A percentile compares a stretch with the other conserved stretches of the same genome.
Conservation (phyloP, 2,888 invertebrate species). For the Lithophane leautieri region DNA sequence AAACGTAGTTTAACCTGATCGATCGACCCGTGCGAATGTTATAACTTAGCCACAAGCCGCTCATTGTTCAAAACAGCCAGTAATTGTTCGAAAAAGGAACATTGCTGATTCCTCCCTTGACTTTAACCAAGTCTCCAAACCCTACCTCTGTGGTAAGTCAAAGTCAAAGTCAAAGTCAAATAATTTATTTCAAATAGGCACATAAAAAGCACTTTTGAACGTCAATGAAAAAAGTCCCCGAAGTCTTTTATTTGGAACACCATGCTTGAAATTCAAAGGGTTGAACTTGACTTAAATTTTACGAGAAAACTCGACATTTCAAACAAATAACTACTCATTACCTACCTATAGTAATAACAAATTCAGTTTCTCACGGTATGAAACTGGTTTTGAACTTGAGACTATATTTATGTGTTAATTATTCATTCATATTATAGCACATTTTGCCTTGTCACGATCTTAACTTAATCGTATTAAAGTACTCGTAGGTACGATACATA, state of each 20-base stretch:
- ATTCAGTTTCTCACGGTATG: constrained; percentile 71
- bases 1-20: too few relatives aligned
- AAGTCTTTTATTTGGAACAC: too few relatives aligned
- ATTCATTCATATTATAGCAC: constrained; percentile 67
- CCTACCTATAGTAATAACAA: constrained; percentile 60
- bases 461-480: constrained; percentile 51
- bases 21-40: too few relatives aligned
- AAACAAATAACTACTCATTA: constrained; percentile 34
- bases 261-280: neutral
- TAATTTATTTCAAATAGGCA: too few relatives aligned
- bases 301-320: constrained; percentile 19
- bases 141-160: neutral
- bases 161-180: too few relatives aligned
- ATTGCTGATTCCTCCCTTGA: neutral
- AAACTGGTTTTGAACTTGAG: constrained; percentile 77
- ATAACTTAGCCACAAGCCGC: too few relatives aligned
- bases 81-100: neutral
- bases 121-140: neutral
- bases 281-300: constrained; percentile 19
- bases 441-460: constrained; percentile 73
- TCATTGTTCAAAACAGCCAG: too few relatives aligned
- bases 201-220: too few relatives aligned
- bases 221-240: too few relatives aligned
- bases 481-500: constrained; percentile 4
- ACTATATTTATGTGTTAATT: constrained; percentile 70